A percentile compares a stretch with the other conserved stretches of the same genome.
These are phyloP conservation scores for Nephrocerus scutellatus DNA, from an alignment of 2,888 invertebrate genomes.

Conservation along the genomic window DNA sequence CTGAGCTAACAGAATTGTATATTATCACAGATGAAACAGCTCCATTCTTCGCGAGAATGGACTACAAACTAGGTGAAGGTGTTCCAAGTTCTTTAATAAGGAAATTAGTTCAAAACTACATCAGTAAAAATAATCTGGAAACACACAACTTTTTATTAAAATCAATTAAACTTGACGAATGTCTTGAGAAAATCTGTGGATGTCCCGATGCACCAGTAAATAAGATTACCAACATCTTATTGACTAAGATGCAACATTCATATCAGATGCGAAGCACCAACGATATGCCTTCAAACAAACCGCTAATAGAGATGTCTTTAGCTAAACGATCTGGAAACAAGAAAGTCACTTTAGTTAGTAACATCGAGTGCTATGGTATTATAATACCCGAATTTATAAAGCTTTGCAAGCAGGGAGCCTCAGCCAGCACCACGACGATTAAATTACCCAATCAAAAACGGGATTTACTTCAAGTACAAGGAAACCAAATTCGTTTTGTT, in stretches of 20 bases:
- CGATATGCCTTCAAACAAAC: slow-evolving; percentile 57
- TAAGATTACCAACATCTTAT: slow-evolving; percentile 59
- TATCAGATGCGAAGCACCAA: slow-evolving; percentile 45
- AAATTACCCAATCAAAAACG: slow-evolving; percentile 63
- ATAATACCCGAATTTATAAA: slow-evolving; percentile 70
- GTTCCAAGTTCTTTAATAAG: slow-evolving; percentile 59
- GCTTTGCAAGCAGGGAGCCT: slow-evolving; percentile 75
- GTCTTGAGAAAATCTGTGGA: slow-evolving; percentile 34
- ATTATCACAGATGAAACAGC: slow-evolving; percentile 41
- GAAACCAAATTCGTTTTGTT: slow-evolving; percentile 67
- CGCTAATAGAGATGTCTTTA: slow-evolving; percentile 70
- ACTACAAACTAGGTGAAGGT: slow-evolving; percentile 55
- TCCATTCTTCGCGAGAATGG: slow-evolving; percentile 41
- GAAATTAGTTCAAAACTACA: slow-evolving; percentile 63
- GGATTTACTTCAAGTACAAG: slow-evolving; percentile 80
- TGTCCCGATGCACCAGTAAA: slow-evolving; percentile 55
- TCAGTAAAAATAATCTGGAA: slow-evolving; percentile 57
- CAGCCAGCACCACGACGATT: slow-evolving; percentile 78
- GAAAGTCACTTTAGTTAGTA: slow-evolving; percentile 85
- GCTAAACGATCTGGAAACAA: slow-evolving; percentile 78
- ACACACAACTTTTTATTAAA: slow-evolving; percentile 43
- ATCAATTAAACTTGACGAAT: slow-evolving; percentile 37
- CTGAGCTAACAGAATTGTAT: slow-evolving; percentile 44
- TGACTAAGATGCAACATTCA: slow-evolving; percentile 56
- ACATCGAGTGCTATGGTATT: slow-evolving; percentile 82